These are phyloP conservation scores for Tridacna gigas DNA, from an alignment of 2,888 invertebrate genomes.

Conservation along the genomic window DNA sequence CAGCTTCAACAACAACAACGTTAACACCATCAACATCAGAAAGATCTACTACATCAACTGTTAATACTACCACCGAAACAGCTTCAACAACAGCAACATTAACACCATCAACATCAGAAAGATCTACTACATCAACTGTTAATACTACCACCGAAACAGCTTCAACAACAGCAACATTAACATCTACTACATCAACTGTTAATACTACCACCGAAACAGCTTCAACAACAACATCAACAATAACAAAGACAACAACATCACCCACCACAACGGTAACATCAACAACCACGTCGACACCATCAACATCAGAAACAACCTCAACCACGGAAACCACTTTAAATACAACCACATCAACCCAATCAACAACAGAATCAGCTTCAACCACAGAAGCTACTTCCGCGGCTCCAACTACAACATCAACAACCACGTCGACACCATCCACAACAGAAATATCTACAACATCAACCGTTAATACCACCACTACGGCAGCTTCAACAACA, in stretches of 20 bases:
- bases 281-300: slow-evolving; percentile 10
- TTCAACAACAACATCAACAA: neutral
- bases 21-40: neutral
- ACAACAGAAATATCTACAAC: slow-evolving; percentile 17
- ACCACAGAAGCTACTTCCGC: slow-evolving; percentile 32
- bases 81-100: neutral
- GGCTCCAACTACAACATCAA: slow-evolving; percentile 31
- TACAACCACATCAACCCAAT: slow-evolving; percentile 16
- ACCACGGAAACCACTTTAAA: slow-evolving; percentile 29
- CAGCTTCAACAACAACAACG: neutral
- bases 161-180: slow-evolving; percentile 5
- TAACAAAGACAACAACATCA: neutral
- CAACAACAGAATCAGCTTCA: slow-evolving; percentile 15
- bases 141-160: neutral
- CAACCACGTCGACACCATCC: neutral
- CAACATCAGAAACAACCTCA: slow-evolving; percentile 15
- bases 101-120: neutral
- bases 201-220: slow-evolving; percentile 22
- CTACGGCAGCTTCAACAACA: slow-evolving; percentile 22
- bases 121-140: neutral
- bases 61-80: neutral
- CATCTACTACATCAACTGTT: slow-evolving; percentile 8
- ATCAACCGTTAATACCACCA: slow-evolving; percentile 26
- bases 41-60: neutral
- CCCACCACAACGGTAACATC: neutral